Base-by-base conservation (phyloP, 2,888 invertebrate genomes). In the Ectropis crepuscularia region DNA sequence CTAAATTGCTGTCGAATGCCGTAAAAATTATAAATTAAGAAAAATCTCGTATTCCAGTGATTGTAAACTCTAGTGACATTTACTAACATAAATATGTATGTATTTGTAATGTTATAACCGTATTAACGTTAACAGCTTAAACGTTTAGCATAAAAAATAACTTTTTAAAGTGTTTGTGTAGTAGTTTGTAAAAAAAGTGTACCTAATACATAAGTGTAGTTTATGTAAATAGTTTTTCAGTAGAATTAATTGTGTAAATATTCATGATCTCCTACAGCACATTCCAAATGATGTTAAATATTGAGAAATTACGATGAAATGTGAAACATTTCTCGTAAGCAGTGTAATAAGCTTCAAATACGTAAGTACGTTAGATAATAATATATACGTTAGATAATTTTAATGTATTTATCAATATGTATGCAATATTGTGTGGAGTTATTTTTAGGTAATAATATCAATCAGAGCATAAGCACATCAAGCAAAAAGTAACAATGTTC, bases 231-330 rank as follows among this genome's bases (percentile, higher is more conserved):
- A 46, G n/a, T 41, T 9, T 51, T 53, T 38, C 8, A 28, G 36
- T 65, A 61, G 61, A n/a, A 69, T 64, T 53, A 80, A 41, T 43
- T 48, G 6, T 64, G 82, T 85, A 85, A 69, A 86, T 86, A 81
- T 70, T 59, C 66, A 66, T 71, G 80, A 83, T 85, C 82, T 86
- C 86, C 86, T 88, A 75, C 88, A 90, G 92, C 92, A 80, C 91
- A 92, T 92, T 92, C 92, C 92, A 91, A 92, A 92, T 75, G 77
- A 70, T 67, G 16, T 28, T 28, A 51, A 5, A 42, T 53, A 47
- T 36, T 5, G n/a, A 11, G 11, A 5, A 41, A 54, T 53, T 63
- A 66, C 69, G 71, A 65, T 71, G 71, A 71, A 77, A 78, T 88
- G 88, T 89, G 2, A 79, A 80, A 89, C 89, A 85, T 83, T 82